Conservation (phyloP, 1,140 invertebrate species). For the Idris sp. region DNA sequence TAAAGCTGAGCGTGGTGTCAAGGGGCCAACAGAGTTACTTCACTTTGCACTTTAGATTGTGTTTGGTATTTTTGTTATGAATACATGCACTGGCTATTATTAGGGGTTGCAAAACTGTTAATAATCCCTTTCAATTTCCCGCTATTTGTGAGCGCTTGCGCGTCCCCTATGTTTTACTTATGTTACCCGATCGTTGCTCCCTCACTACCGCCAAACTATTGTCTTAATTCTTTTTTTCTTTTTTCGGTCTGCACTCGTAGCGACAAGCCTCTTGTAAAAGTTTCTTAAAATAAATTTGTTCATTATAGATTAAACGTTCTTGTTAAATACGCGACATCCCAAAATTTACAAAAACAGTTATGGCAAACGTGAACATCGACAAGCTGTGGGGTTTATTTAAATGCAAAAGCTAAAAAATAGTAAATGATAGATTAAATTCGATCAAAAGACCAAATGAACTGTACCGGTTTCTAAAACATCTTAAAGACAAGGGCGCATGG, state of each 20-base stretch:
- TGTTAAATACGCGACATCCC: no score
- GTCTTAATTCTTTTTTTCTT: no score
- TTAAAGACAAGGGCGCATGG: neutral
- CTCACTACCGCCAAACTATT: no score
- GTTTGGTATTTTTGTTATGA: neutral
- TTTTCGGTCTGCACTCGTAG: no score
- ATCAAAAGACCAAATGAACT: neutral
- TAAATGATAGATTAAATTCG: neutral
- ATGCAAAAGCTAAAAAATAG: neutral
- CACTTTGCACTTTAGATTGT: neutral
- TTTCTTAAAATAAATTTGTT: no score
- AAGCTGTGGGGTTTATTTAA: neutral
- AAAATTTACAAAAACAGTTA: constrained; percentile 1
- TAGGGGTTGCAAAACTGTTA: no score
- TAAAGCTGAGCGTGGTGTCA: neutral
- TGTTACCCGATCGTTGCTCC: no score
- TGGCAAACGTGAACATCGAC: neutral
- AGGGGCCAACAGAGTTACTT: neutral
- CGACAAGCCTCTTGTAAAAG: no score
- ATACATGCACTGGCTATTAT: neutral
- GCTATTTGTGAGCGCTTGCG: no score
- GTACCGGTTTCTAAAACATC: neutral
- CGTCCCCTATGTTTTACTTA: no score
- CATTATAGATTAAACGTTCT: no score
- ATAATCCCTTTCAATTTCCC: no score